Evolutionary conservation across 2,113 vertebrate species (phyloP).

Genomic region (Jacana jacana): DNA sequence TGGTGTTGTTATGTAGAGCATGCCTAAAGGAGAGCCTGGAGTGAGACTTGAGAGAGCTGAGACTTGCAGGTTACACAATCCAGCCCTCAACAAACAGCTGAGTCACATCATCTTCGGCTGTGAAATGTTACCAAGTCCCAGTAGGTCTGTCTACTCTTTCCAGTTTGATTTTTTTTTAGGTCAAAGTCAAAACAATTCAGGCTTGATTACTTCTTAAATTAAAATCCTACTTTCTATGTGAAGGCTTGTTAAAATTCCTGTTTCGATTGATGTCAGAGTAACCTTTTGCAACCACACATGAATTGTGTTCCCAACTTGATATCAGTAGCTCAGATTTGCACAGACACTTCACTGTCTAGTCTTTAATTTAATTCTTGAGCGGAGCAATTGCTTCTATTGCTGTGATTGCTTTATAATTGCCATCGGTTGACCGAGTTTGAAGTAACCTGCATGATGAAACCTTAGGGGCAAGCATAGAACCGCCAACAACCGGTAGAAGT

Average conservation of each 20-base stretch:
- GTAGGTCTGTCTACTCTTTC: neutral
- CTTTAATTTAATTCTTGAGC: neutral
- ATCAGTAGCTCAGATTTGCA: neutral
- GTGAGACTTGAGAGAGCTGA: neutral
- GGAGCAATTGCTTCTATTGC: neutral
- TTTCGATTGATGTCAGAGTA: neutral
- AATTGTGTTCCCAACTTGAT: neutral
- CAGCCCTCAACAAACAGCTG: neutral
- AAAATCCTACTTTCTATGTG: neutral
- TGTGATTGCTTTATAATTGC: neutral
- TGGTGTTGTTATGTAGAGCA: neutral
- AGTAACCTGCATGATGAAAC: neutral
- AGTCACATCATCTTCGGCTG: neutral
- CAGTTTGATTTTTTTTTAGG: neutral
- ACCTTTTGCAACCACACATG: neutral
- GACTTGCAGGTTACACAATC: fast-evolving
- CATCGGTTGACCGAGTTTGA: neutral
- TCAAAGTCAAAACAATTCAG: neutral
- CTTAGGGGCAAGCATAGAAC: neutral
- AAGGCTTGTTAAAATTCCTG: neutral
- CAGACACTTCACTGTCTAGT: neutral
- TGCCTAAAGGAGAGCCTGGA: neutral
- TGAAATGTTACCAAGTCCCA: neutral
- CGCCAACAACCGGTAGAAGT: neutral
- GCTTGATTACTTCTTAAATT: neutral